phyloP scores from a whole-genome alignment of 37 sponge, comb jelly and placozoan species.

The Ephydatia muelleri region DNA sequence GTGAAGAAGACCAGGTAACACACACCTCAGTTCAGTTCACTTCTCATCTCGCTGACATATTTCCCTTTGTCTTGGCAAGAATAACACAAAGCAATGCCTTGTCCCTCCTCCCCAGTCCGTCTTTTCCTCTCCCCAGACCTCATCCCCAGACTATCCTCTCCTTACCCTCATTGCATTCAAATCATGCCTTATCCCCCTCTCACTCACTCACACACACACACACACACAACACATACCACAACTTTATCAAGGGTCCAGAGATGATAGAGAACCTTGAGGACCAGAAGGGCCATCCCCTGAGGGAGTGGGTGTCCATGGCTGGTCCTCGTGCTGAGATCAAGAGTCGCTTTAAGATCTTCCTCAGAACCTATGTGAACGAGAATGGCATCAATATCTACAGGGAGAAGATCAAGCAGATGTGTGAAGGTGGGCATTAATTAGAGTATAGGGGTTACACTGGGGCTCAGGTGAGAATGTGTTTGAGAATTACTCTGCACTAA shows the following conservation, averaged over 20 bases:
- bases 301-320: conserved; percentile 98
- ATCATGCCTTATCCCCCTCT: neutral
- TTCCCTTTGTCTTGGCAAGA: no score
- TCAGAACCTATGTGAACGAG: conserved; percentile 85
- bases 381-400: conserved; percentile 82
- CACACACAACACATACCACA: neutral
- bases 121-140: neutral
- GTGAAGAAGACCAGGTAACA: conserved; percentile 9
- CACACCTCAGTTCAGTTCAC: no score
- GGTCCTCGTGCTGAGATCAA: conserved; percentile 96
- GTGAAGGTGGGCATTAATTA: conserved; percentile 75
- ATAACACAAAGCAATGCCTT: no score
- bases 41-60: no score
- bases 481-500: neutral
- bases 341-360: conserved; percentile 91
- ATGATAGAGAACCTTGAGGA: conserved; percentile 97
- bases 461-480: neutral
- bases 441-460: neutral
- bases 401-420: conserved; percentile 96
- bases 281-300: conserved; percentile 92
- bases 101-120: neutral
- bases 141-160: neutral
- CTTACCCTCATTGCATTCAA: neutral
- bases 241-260: conserved; percentile 66
- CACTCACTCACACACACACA: conserved; percentile 15